These are phyloP conservation scores for Epirrita christyi DNA, from an alignment of 2,888 invertebrate genomes.

Conservation along the genomic window DNA sequence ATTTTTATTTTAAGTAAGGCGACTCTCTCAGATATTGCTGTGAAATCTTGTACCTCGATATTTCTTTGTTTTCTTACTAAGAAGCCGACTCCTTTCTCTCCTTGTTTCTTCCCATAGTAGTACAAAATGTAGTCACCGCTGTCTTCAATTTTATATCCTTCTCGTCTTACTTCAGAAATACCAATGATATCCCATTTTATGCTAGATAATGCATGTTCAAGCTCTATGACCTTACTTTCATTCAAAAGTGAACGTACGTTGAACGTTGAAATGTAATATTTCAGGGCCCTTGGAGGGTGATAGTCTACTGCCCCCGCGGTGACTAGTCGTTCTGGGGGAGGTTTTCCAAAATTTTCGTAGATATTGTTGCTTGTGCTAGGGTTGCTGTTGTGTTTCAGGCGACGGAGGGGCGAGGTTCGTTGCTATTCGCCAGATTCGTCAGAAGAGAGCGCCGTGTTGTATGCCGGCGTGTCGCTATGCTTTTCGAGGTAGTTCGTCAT, in stretches of 20 bases:
- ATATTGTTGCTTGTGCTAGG: background rate
- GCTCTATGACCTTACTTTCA: slow-evolving; percentile 2
- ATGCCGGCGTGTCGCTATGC: background rate
- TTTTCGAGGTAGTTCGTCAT: background rate
- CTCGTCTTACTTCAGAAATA: slow-evolving; percentile 5
- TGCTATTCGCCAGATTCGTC: background rate
- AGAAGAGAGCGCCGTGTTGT: background rate
- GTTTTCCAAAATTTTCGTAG: background rate
- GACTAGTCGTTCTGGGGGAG: background rate
- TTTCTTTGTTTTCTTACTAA: background rate
- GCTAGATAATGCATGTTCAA: background rate
- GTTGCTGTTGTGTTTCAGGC: background rate
- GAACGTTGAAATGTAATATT: slow-evolving; percentile 12
- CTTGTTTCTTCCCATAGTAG: slow-evolving; percentile 1
- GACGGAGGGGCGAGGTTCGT: background rate
- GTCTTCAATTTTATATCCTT: slow-evolving; percentile 11
- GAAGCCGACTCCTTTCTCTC: slow-evolving; percentile 9
- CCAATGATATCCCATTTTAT: slow-evolving; percentile 9
- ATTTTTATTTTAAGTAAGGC: slow-evolving; percentile 7
- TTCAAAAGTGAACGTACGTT: slow-evolving; percentile 4
- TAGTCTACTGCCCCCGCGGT: slow-evolving; percentile 7
- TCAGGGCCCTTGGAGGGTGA: background rate
- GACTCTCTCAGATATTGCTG: slow-evolving; percentile 2
- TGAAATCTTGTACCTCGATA: background rate
- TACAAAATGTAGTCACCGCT: background rate